A percentile compares a stretch with the other conserved stretches of the same genome.
Conservation (phyloP, 2,888 invertebrate genomes). For the Liposcelis brunnea region DNA sequence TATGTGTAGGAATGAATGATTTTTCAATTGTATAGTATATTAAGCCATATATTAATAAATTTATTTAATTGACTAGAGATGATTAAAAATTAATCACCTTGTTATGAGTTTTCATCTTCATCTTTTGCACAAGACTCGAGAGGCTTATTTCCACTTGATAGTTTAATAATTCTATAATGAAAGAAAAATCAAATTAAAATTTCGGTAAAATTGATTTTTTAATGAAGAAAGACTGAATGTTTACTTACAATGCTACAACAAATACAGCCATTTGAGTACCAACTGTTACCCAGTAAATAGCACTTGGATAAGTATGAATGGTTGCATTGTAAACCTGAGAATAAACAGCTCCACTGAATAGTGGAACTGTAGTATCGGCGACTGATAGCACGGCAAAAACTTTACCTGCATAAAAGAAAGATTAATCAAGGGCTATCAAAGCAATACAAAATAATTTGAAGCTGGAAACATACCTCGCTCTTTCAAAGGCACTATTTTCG, state of each 20-base stretch:
- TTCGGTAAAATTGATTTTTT: not conserved
- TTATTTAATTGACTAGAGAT: too few species aligned
- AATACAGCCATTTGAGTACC: slow-evolving; percentile 49
- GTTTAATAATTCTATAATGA: too few species aligned
- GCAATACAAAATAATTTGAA: not conserved
- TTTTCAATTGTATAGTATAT: too few species aligned
- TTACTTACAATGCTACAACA: slow-evolving; percentile 47
- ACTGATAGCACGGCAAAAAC: slow-evolving; percentile 60
- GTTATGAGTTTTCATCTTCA: too few species aligned
- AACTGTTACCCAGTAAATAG: slow-evolving; percentile 57
- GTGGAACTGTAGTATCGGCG: slow-evolving; percentile 62
- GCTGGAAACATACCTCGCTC: slow-evolving; percentile 43
- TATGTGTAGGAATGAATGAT: too few species aligned
- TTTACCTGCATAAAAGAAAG: slow-evolving; percentile 39
- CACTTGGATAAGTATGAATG: slow-evolving; percentile 35
- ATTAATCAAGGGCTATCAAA: slow-evolving; percentile 5
- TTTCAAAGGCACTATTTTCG: slow-evolving; percentile 50
- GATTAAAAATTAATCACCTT: too few species aligned
- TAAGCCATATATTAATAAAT: too few species aligned
- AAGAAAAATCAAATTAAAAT: too few species aligned
- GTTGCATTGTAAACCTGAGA: slow-evolving; percentile 55
- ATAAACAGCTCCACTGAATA: slow-evolving; percentile 55
- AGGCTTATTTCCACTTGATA: too few species aligned
- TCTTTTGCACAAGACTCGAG: too few species aligned
- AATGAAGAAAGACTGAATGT: too few species aligned